Percentiles rank a stretch among this genome's conserved stretches.
These are phyloP conservation scores for Pomacea canaliculata DNA, from an alignment of 2,888 invertebrate genomes.

Conservation along the genomic window DNA sequence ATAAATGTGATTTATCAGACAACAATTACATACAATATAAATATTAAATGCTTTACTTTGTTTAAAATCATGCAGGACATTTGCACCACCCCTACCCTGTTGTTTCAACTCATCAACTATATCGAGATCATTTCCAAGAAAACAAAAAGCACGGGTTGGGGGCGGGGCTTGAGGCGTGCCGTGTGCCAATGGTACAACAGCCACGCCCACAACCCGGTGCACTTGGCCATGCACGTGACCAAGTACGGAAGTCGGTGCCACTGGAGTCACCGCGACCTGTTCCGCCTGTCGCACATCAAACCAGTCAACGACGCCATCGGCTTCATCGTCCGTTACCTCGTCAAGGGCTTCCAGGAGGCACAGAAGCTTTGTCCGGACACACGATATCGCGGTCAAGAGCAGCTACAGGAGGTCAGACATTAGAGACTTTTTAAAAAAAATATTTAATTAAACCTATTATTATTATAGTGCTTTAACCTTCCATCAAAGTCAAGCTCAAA, in stretches of 20 bases:
- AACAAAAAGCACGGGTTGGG: conserved; percentile 71
- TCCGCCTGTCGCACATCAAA: conserved; percentile 67
- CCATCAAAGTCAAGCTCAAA: too few species aligned
- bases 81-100: conserved; percentile 76
- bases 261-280: conserved; percentile 81
- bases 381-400: conserved; percentile 30
- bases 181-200: conserved; percentile 78
- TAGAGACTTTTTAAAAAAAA: too few species aligned
- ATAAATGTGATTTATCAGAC: too few species aligned
- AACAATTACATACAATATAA: too few species aligned
- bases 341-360: conserved; percentile 50
- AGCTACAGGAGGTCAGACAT: conserved; percentile 29
- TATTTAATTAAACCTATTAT: too few species aligned
- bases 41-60: too few species aligned
- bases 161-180: conserved; percentile 77
- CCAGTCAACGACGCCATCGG: conserved; percentile 40
- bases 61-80: conserved; percentile 68
- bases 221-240: conserved; percentile 77
- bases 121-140: conserved; percentile 71
- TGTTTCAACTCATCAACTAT: conserved; percentile 77
- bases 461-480: too few species aligned
- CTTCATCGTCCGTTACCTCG: conserved; percentile 43
- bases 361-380: conserved; percentile 36
- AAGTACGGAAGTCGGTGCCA: conserved; percentile 77
- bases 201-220: conserved; percentile 71